Evolutionary conservation across 2,888 invertebrate species (phyloP), one percentile per base, ranked within the genome.

Genomic region (Drosophila meridionalis): DNA sequence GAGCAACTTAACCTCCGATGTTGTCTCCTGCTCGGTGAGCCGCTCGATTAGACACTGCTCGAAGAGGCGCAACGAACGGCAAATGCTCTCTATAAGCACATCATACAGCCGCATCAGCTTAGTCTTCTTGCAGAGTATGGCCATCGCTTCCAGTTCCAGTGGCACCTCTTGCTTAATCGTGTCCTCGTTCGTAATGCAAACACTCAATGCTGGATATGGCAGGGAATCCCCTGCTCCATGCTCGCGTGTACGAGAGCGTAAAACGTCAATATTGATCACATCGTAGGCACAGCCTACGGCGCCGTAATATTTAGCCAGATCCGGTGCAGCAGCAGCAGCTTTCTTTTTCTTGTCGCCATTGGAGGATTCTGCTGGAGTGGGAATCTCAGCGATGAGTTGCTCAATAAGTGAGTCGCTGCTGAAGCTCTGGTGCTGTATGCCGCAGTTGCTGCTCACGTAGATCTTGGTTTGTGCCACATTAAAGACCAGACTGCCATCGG

Each of bases 401-500:
- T 87, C 84, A 52, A 92, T 92, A 4, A 77, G 58, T 1, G 91
- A 87, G 32, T 91, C 90, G 43, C 86, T 73, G 59, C 77, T 86
- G 20, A 91, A 76, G 3, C 67, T 76, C 1, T 70, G 63, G 32
- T 91, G 89, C 47, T 90, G 87, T 1, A 87, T 84, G 0, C 92
- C 91, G 14, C 82, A 84, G 80, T 71, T 61, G 50, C 95, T 95
- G 87, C 96, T 94, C 60, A 97, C 93, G 90, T 95, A 96, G 3
- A 95, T 94, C 70, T 95, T 94, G 45, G 95, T 95, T 32, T 95
- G 94, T 77, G 95, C 93, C 80, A 96, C 94, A 85, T 95, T 95
- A 90, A 97, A 97, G 62, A 96, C 96, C 40, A 96, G 95, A 91
- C 95, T 95, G 2, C 96, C 96, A 67, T 96, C 95, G 38, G 96